Evolutionary conservation across 2,888 invertebrate genomes (phyloP).

Genomic region (Cataglyphis rosenhaueri): DNA sequence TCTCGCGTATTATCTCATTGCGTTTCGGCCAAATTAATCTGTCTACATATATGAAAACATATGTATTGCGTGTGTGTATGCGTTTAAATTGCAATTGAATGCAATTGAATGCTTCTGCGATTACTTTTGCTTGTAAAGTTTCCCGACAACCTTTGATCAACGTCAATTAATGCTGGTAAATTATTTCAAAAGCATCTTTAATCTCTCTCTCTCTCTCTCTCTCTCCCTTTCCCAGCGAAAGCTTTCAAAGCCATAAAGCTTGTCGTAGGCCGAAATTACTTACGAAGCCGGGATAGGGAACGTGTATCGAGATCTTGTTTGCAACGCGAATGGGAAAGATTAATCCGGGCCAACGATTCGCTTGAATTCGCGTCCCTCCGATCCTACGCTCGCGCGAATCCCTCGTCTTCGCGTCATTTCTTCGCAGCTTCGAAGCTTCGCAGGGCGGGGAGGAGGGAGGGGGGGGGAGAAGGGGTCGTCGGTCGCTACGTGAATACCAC

Average conservation of each 20-base stretch:
- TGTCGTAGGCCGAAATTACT: slow-evolving; percentile 76
- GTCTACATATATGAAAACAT: neutral
- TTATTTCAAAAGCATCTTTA: slow-evolving; percentile 33
- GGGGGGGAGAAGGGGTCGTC: no score
- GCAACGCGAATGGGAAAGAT: slow-evolving; percentile 62
- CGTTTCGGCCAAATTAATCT: slow-evolving; percentile 20
- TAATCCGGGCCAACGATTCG: slow-evolving; percentile 70
- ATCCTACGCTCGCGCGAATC: slow-evolving; percentile 58
- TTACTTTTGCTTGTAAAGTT: slow-evolving; percentile 17
- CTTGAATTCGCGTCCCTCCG: slow-evolving; percentile 75
- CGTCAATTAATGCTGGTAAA: slow-evolving; percentile 12
- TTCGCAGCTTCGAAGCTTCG: slow-evolving; percentile 34
- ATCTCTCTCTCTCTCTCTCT: neutral
- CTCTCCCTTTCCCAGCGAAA: slow-evolving; percentile 24
- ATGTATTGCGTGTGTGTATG: neutral
- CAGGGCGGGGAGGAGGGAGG: neutral
- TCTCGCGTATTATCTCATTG: slow-evolving; percentile 13
- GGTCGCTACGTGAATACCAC: slow-evolving; percentile 34
- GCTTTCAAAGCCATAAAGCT: slow-evolving; percentile 67
- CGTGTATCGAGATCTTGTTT: slow-evolving; percentile 78
- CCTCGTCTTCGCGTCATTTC: slow-evolving; percentile 28
- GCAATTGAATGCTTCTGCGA: neutral
- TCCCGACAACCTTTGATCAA: slow-evolving; percentile 22
- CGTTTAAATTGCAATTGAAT: neutral
- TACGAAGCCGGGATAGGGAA: slow-evolving; percentile 61